These are phyloP conservation scores for Noctua janthe DNA, from an alignment of 2,888 invertebrate genomes.

Conservation along the genomic window DNA sequence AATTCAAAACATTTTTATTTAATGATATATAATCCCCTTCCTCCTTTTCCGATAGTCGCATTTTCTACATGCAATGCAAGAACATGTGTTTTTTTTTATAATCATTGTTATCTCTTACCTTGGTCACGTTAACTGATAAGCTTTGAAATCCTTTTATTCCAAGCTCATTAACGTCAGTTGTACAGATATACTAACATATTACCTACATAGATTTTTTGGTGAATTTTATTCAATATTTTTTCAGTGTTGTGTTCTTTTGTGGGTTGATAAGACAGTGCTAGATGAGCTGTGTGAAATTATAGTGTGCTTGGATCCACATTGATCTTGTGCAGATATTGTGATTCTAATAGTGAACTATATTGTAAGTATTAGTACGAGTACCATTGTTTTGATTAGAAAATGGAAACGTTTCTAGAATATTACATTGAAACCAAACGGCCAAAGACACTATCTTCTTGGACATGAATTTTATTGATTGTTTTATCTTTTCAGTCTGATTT, in stretches of 20 bases:
- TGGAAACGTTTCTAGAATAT: constrained; percentile 3
- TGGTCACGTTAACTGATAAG: constrained; percentile 13
- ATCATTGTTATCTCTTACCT: constrained; percentile 14
- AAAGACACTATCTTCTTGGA: neutral
- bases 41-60: neutral
- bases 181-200: constrained; percentile 4
- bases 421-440: neutral
- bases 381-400: neutral
- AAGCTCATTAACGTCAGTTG: constrained; percentile 14
- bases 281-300: neutral
- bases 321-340: neutral
- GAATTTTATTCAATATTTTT: neutral
- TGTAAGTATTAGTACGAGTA: constrained; percentile 19
- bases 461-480: neutral
- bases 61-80: neutral
- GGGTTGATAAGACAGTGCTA: neutral
- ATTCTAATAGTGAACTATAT: neutral
- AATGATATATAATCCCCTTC: neutral
- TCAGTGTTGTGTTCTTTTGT: neutral
- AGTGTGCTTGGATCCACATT: neutral
- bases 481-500: constrained; percentile 9
- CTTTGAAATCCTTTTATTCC: constrained; percentile 18
- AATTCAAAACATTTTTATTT: neutral
- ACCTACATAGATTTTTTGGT: neutral
- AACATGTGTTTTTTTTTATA: neutral